Evolutionary conservation across 2,797 vertebrate species (phyloP).

Genomic region (Enteromius unitaeniatus): DNA sequence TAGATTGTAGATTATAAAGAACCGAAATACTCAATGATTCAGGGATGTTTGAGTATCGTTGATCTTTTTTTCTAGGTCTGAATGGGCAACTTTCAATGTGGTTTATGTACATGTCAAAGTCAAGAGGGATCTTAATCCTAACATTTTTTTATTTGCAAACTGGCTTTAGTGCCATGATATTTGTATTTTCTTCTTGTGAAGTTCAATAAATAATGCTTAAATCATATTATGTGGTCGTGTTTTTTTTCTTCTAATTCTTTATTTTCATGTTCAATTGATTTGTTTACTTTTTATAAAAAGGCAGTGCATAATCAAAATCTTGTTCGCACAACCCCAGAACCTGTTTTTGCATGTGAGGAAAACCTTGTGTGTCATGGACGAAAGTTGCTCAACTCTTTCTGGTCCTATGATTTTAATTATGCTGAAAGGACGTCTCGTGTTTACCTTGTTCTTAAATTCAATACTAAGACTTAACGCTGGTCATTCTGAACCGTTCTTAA

Average conservation of each 20-base stretch:
- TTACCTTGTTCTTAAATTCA: neutral
- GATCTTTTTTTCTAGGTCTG: constrained; percentile 22
- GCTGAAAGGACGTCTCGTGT: neutral
- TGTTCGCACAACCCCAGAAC: neutral
- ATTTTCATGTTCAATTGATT: no score
- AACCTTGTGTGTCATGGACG: neutral
- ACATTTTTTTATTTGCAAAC: constrained; percentile 36
- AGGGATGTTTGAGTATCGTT: constrained; percentile 44
- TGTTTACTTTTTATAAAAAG: neutral
- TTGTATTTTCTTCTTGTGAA: constrained; percentile 61
- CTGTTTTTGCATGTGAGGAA: neutral
- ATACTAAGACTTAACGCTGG: neutral
- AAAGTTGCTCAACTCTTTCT: neutral
- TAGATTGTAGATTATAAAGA: constrained; percentile 38
- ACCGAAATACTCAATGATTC: constrained; percentile 41
- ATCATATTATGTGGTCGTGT: constrained; percentile 21
- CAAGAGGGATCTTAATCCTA: neutral
- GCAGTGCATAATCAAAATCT: neutral
- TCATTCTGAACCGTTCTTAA: neutral
- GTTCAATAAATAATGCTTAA: constrained; percentile 57
- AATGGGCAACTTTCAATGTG: constrained; percentile 33
- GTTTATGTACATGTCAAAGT: constrained; percentile 39
- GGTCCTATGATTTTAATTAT: neutral
- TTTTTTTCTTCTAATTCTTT: neutral
- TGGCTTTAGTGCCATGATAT: constrained; percentile 33